Evolutionary conservation across 2,888 invertebrate genomes (phyloP), one percentile per base, ranked within the genome.

Genomic region (Ommatoiulus sabulosus): DNA sequence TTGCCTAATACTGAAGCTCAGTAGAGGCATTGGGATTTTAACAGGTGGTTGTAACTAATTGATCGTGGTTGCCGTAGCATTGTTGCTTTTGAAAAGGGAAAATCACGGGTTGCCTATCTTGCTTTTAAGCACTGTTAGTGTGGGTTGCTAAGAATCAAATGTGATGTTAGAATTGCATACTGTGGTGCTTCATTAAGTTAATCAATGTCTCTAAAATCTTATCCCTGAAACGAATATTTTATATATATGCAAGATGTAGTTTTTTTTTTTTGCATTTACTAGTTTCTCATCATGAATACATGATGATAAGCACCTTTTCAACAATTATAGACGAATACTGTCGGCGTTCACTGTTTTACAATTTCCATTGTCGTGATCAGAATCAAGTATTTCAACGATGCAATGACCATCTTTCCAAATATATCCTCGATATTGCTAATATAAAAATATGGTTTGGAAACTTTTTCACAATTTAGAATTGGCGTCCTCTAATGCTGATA

Each of bases 21-120:
- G 72, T 72, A 72, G 24, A 72, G 20, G 72, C 20, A 72, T 72
- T 20, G 24, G 24, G 7, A 2, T 20, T 72, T 72, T 72, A 72
- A 72, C 72, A 72, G 72, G 72, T 72, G 72, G 72, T 72, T 20
- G 72, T 24, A 72, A 72, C 72, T 72, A 72, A 72, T 72, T 63
- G 20, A 72, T 72, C 8, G 20, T 24, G 72, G 72, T 72, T 24
- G 7, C 72, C 7, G 24, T 20, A 10, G 8, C 7, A 4, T 7
- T 72, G 5, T 10, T 20, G 20, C 72, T 24, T 63, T 52, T 52
- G 52, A 12, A 20, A 72, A 1, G 52, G 72, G 72, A 72, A 52
- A 52, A 52, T 52, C 52, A 52, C 46, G 10, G 52, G 24, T 72
- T 7, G 72, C 6, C 20, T 72, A 72, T 24, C 20, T 72, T 72